These are phyloP conservation scores for Phainopepla nitens DNA, from an alignment of 2,113 vertebrate species.

Conservation along the genomic window DNA sequence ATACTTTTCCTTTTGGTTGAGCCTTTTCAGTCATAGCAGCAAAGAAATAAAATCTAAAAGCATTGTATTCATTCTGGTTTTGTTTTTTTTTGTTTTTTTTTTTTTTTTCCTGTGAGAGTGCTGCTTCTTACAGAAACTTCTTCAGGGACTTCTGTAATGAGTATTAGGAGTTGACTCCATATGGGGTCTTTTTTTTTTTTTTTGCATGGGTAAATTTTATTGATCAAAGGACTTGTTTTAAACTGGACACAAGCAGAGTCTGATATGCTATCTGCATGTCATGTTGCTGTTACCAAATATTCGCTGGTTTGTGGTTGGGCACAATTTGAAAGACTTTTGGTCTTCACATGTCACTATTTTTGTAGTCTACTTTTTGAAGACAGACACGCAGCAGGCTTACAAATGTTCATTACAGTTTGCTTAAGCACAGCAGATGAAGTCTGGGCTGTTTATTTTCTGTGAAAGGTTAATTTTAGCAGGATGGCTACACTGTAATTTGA, in stretches of 20 bases:
- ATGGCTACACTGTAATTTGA: background rate
- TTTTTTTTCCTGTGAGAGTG: background rate
- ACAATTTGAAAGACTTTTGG: background rate
- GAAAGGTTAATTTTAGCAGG: background rate
- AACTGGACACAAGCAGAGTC: background rate
- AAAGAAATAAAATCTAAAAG: background rate
- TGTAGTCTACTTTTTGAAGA: background rate
- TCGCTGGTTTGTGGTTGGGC: background rate
- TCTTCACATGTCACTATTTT: background rate
- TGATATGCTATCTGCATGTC: background rate
- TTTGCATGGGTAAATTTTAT: background rate
- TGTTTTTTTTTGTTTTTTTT: background rate
- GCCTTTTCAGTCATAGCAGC: background rate
- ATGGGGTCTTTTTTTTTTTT: background rate
- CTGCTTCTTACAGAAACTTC: background rate
- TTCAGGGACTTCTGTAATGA: accelerated
- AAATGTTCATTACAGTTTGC: background rate
- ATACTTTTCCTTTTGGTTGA: background rate
- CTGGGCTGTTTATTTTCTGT: background rate
- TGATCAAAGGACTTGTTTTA: background rate
- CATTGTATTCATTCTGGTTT: background rate
- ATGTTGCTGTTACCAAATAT: background rate
- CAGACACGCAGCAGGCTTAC: background rate
- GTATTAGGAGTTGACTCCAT: background rate
- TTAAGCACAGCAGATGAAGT: background rate